Conservation (phyloP, 2,797 vertebrate species). For the Microctenopoma stevenorrisi region DNA sequence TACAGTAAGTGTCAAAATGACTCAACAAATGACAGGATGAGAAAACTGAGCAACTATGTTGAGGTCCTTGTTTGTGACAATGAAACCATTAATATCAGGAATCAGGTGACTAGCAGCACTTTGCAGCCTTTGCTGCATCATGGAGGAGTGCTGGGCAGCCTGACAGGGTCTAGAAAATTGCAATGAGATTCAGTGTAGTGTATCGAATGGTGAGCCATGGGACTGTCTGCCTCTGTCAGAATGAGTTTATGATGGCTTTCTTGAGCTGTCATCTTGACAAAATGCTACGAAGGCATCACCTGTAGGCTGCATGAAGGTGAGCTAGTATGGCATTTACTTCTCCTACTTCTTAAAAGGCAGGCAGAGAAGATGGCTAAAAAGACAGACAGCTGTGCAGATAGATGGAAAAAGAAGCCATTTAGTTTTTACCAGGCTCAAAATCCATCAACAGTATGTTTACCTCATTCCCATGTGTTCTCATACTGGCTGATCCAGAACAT, state of each 20-base stretch:
- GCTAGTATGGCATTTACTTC: conserved; percentile 11
- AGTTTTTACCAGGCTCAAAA: neutral
- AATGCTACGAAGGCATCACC: conserved; percentile 25
- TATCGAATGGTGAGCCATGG: conserved; percentile 12
- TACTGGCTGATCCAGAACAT: neutral
- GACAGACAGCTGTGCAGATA: neutral
- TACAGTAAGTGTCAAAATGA: conserved; percentile 13
- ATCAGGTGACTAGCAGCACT: conserved; percentile 22
- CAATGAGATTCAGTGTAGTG: conserved; percentile 10
- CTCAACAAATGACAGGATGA: conserved; percentile 1
- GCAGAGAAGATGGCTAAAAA: neutral
- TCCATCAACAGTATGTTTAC: neutral
- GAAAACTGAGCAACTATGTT: neutral
- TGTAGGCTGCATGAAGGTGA: conserved; percentile 25
- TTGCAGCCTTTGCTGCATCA: conserved; percentile 12
- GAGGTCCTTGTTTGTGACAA: no score
- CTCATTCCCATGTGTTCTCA: neutral
- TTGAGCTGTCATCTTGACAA: conserved; percentile 40
- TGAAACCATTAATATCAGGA: no score
- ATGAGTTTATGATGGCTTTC: conserved; percentile 39
- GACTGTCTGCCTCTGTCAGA: conserved; percentile 40
- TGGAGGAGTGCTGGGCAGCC: neutral
- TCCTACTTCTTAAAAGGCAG: neutral
- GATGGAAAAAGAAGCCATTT: neutral
- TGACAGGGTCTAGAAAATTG: conserved; percentile 25